Conservation (phyloP, 2,888 invertebrate genomes). For the Limnephilus marmoratus region DNA sequence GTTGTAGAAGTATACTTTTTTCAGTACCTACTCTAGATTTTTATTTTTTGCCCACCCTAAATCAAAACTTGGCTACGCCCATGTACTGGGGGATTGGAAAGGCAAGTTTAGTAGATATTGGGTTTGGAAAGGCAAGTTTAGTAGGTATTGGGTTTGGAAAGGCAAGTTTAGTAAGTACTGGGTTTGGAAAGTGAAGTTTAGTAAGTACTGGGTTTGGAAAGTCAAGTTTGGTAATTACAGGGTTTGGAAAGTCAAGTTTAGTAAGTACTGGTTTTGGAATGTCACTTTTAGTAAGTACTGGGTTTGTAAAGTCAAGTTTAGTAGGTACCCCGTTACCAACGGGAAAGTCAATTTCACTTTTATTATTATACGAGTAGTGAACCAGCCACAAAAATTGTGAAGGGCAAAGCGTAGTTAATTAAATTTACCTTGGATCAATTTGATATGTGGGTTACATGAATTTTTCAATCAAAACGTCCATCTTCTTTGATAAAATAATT, state of each 20-base stretch:
- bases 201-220: background rate
- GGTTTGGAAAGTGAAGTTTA: background rate
- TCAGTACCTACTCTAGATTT: too few species aligned
- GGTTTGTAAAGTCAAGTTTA: background rate
- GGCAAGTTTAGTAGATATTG: background rate
- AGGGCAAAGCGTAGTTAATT: background rate
- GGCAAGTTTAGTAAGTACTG: background rate
- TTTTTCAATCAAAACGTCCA: background rate
- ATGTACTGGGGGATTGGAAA: too few species aligned
- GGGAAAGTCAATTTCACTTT: background rate
- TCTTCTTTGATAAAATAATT: background rate
- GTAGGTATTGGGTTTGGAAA: background rate
- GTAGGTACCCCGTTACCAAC: background rate
- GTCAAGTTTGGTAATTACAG: background rate
- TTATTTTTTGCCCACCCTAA: too few species aligned
- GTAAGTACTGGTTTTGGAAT: background rate
- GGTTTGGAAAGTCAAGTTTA: background rate
- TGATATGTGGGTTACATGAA: background rate
- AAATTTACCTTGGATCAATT: background rate
- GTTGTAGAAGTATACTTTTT: too few species aligned
- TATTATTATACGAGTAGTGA: background rate
- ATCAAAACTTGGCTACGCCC: too few species aligned
- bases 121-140: background rate
- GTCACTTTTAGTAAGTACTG: background rate
- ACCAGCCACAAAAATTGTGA: too few species aligned